Conservation (phyloP, 2,888 invertebrate genomes). For the Congeria kusceri region DNA sequence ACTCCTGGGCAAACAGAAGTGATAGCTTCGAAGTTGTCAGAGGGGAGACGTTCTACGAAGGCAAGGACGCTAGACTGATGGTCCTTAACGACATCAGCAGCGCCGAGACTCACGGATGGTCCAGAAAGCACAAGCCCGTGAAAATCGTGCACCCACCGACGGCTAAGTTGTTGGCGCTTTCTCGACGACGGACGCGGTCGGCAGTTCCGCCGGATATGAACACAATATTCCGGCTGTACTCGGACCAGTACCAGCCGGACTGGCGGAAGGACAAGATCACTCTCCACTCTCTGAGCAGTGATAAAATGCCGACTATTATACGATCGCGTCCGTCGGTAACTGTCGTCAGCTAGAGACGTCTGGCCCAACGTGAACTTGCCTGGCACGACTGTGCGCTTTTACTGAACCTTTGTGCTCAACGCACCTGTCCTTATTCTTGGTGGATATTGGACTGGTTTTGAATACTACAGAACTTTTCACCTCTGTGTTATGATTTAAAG, state of each 20-base stretch:
- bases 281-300: slow-evolving; percentile 28
- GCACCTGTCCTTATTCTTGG: too few relatives aligned
- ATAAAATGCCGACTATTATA: slow-evolving; percentile 37
- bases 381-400: too few relatives aligned
- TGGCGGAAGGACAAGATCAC: slow-evolving; percentile 62
- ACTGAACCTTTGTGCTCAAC: too few relatives aligned
- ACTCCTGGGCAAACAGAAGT: slow-evolving; percentile 63
- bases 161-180: slow-evolving; percentile 76
- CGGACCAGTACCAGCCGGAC: slow-evolving; percentile 80
- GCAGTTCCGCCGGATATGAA: slow-evolving; percentile 72
- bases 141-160: slow-evolving; percentile 70
- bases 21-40: slow-evolving; percentile 66
- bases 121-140: slow-evolving; percentile 52
- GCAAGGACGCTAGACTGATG: slow-evolving; percentile 73
- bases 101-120: slow-evolving; percentile 63
- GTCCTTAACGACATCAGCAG: slow-evolving; percentile 73
- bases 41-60: slow-evolving; percentile 68
- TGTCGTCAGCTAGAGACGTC: slow-evolving; percentile 15
- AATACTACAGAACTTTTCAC: too few relatives aligned
- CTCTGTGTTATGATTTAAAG: too few relatives aligned
- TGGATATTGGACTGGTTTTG: too few relatives aligned
- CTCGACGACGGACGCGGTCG: slow-evolving; percentile 59
- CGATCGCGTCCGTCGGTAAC: slow-evolving; percentile 26
- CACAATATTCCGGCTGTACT: slow-evolving; percentile 79
- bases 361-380: neutral